Base-by-base conservation (phyloP, 2,113 vertebrate species). In the Menidia beryllina region DNA sequence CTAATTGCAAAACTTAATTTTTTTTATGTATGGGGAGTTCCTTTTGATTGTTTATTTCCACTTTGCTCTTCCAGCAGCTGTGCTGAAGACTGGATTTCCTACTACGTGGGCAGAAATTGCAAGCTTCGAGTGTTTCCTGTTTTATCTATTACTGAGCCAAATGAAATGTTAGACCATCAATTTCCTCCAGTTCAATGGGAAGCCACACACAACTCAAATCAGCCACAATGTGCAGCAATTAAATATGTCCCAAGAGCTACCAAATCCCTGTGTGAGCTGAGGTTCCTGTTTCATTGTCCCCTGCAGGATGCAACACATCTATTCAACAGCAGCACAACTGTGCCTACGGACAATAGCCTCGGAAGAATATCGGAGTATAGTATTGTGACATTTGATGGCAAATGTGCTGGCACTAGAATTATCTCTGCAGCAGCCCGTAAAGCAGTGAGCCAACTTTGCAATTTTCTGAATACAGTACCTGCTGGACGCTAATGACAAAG, bases 361-460 rank as follows among this genome's bases (percentile, higher is more conserved):
- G 66, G 49, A 77, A 71, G 63, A 79, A 82, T 68, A 79, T 67
- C 71, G 69, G 78, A 71, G 25, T 51, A 48, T 47, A 58, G 72
- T 77, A 75, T 81, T 88, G 86, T 85, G 77, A 83, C 72, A 69
- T 78, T 76, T 79, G 65, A 87, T 79, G 79, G 75, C 27, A 19
- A 59, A 82, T 64, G 61, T 83, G 60, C 79, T 79, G 71, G 21
- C 43, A 20, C 25, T 41, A 49, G 66, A 64, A 78, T 87, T 87
- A 82, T 64, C 79, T 62, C 66, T 67, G 60, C 56, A 71, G 67
- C 70, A 55, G 76, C 53, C 77, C 43, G 30, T 20, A 59, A 47
- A 60, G 64, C 52, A 69, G 47, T 39, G 36, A 76, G 61, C 17
- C 57, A 58, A 57, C 41, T 67, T 77, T 61, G 63, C 70, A 71